Percentiles rank a stretch among this genome's conserved stretches.
Evolutionary conservation across 2,113 vertebrate species (phyloP).

Genomic region (Atlantisia rogersi): DNA sequence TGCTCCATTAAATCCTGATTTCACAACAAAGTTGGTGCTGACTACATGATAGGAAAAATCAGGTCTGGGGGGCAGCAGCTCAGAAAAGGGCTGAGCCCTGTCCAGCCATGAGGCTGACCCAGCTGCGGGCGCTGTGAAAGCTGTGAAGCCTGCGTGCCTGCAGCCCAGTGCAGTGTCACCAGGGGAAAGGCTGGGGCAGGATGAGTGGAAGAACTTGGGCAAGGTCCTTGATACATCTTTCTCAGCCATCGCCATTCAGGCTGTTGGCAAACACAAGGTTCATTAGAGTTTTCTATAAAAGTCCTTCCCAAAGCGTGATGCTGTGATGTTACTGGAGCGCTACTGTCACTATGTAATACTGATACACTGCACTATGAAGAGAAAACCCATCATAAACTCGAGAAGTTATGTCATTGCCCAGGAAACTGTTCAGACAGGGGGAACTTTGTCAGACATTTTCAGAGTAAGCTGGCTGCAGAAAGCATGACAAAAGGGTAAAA

Average conservation of each 20-base stretch:
- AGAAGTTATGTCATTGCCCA: not conserved
- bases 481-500: not conserved
- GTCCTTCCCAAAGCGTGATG: not conserved
- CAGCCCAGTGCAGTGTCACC: not conserved
- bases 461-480: not conserved
- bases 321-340: not conserved
- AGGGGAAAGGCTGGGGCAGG: not conserved
- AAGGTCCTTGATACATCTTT: not conserved
- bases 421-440: constrained; percentile 7
- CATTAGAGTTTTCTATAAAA: not conserved
- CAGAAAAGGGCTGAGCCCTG: not conserved
- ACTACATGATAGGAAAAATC: not conserved
- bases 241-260: not conserved
- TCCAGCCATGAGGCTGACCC: not conserved
- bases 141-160: not conserved
- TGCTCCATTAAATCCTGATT: not conserved
- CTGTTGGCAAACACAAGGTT: not conserved
- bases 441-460: not conserved
- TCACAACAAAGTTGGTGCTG: not conserved
- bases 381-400: not conserved
- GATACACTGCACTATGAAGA: not conserved
- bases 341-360: not conserved
- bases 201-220: not conserved
- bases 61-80: rapidly evolving
- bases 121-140: not conserved